phyloP scores from a whole-genome alignment of 2,113 vertebrate species.

The Takifugu flavidus region DNA sequence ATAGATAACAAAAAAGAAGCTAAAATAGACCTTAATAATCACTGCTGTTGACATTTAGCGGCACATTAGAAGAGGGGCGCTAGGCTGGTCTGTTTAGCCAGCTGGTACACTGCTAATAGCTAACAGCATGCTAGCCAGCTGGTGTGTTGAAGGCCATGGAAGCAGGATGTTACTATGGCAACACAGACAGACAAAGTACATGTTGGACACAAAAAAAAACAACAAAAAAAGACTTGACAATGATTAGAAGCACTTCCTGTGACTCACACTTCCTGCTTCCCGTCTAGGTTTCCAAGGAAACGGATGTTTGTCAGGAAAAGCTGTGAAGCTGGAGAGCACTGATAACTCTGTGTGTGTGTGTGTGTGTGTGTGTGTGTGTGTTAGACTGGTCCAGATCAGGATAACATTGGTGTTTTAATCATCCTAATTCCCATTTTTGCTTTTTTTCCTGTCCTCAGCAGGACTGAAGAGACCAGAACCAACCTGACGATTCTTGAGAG shows the following conservation, averaged over 20 bases:
- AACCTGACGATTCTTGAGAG: too few relatives aligned
- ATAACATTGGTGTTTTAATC: too few relatives aligned
- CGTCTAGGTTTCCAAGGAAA: constrained; percentile 57
- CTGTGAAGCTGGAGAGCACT: constrained; percentile 50
- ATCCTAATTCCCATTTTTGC: too few relatives aligned
- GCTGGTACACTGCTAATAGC: constrained; percentile 33
- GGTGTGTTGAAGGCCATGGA: background rate
- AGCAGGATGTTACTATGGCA: constrained; percentile 26
- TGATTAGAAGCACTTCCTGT: constrained; percentile 55
- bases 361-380: background rate
- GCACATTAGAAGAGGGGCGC: background rate
- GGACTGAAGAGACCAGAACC: too few relatives aligned
- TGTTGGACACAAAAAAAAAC: constrained; percentile 14
- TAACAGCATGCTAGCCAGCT: constrained; percentile 36
- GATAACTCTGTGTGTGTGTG: constrained; percentile 49
- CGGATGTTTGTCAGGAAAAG: constrained; percentile 66
- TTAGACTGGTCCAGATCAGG: background rate
- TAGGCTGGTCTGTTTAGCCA: constrained; percentile 21
- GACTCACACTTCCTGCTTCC: constrained; percentile 65
- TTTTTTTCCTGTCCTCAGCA: too few relatives aligned
- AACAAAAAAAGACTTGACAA: constrained; percentile 24
- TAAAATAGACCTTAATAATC: too few relatives aligned
- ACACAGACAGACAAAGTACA: constrained; percentile 21
- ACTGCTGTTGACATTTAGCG: too few relatives aligned
- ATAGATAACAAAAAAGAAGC: too few relatives aligned